phyloP scores from a whole-genome alignment of 2,797 vertebrate species.

The Spinibarbus caldwelli region DNA sequence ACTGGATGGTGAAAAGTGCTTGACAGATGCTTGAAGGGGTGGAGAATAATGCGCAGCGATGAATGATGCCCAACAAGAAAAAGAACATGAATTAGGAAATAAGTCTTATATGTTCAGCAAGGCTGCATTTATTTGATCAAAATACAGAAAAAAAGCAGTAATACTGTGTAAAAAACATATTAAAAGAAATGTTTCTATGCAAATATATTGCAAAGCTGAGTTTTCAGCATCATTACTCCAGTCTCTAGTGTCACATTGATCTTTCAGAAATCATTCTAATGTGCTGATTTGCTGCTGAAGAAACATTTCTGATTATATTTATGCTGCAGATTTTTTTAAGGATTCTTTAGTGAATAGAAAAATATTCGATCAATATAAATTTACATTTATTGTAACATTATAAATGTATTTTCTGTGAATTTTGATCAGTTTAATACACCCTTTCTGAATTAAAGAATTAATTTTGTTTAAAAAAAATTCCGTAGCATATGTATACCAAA shows the following conservation, averaged over 20 bases:
- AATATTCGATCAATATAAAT: too few relatives aligned
- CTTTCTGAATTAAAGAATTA: not conserved
- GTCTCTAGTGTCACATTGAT: not conserved
- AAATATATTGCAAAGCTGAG: not conserved
- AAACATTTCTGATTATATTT: not conserved
- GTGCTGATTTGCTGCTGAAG: not conserved
- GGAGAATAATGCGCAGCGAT: not conserved
- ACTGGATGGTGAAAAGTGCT: not conserved
- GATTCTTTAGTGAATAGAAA: not conserved
- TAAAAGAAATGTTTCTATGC: not conserved
- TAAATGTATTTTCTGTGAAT: not conserved
- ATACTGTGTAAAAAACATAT: not conserved
- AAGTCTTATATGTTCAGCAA: not conserved
- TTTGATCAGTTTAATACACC: not conserved
- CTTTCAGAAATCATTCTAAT: not conserved
- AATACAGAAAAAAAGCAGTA: not conserved
- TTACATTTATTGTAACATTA: not conserved
- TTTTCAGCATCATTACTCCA: not conserved
- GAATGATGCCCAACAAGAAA: not conserved
- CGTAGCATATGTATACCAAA: not conserved
- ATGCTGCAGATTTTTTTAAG: not conserved
- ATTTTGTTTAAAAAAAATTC: not conserved
- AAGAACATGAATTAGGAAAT: not conserved
- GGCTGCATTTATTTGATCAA: not conserved
- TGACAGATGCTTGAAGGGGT: not conserved